Base-by-base conservation (phyloP, 2,113 vertebrate species). In the Redunca redunca region DNA sequence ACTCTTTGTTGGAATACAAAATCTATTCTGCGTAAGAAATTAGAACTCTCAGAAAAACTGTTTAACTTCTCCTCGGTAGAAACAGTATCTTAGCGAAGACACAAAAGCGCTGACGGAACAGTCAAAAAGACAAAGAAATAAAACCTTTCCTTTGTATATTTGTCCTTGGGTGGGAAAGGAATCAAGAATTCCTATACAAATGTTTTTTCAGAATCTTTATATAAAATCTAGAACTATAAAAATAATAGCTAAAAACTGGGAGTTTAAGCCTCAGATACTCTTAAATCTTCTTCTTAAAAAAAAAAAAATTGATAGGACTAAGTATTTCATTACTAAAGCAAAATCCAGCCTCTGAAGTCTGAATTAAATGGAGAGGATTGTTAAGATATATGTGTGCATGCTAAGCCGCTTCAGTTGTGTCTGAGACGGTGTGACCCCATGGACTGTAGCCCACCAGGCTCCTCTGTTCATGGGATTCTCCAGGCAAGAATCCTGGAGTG, bases 201-300 rank as follows among this genome's bases (percentile, higher is more conserved):
- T 74, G 13, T 55, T 84, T 83, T 95, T 26, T 57, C 74, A 74
- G 88, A 60, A 48, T 83, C 30, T 36, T 84, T 89, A 48, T 62
- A 74, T 85, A 67, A 95, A 92, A 30, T 80, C 40, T 86, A 96
- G n/a, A 90, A 92, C n/a, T 89, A 80, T 91, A 71, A 93, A 97
- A 89, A 94, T 83, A 53, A 46, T 25, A 87, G 28, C 67, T 87
- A 17, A 83, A 78, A 93, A 57, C 43, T 94, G n/a, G 43, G 52
- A 89, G 28, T 87, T 58, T 80, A 50, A 78, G 26, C 6, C 14
- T 48, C 87, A 94, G 25, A 84, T 19, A 85, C 10, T 92, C 93
- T 80, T 28, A 78, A 97, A 93, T 4, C 9, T 64, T 7, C 12
- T 82, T 78, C 8, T 62, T 62, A 23, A 25, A 11, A 87, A 46